Base-by-base conservation (phyloP, 2,797 vertebrate species). In the Scolopax bukidnonensis region DNA sequence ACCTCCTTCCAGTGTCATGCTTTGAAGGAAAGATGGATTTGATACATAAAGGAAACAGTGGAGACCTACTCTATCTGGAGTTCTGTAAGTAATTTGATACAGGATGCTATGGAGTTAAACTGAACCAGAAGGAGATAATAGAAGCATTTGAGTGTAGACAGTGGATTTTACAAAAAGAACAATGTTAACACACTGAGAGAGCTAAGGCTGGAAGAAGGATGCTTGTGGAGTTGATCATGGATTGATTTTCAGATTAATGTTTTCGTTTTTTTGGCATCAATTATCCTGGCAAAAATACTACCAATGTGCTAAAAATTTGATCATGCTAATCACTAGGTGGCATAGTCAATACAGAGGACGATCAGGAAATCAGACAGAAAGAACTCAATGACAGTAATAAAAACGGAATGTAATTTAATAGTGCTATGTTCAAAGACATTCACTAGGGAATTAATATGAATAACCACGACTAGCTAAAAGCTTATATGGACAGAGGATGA, bases 351-450 rank as follows among this genome's bases (percentile, higher is more conserved):
- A 82, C 51, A 87, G 88, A 84, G 71, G 67, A 82, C 0, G 8
- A 84, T 48, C 40, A 84, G 60, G 75, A 87, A 74, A 73, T 74
- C 86, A 89, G 65, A 80, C 38, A 84, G 77, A 81, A 84, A 2
- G 3, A 80, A 63, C 20, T 43, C 32, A 56, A 70, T 43, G 68
- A 84, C 75, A 94, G 76, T 90, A 93, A 96, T 75, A 95, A 87
- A 93, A 95, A 93, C 21, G 4, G 74, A 89, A 82, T 60, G 60
- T 65, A 87, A 82, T 84, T 93, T 83, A 89, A 80, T 80, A 94
- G 88, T 25, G 24, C 25, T 61, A n/a, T n/a, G 40, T 85, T 90
- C 40, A 18, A 90, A 96, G 75, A 63, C 20, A 40, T 45, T 69
- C 86, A 45, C 86, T 53, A 25, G 40, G 63, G 63, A 92, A 82